phyloP scores from a whole-genome alignment of 2,797 vertebrate species.

The Gymnoscopelus braueri region DNA sequence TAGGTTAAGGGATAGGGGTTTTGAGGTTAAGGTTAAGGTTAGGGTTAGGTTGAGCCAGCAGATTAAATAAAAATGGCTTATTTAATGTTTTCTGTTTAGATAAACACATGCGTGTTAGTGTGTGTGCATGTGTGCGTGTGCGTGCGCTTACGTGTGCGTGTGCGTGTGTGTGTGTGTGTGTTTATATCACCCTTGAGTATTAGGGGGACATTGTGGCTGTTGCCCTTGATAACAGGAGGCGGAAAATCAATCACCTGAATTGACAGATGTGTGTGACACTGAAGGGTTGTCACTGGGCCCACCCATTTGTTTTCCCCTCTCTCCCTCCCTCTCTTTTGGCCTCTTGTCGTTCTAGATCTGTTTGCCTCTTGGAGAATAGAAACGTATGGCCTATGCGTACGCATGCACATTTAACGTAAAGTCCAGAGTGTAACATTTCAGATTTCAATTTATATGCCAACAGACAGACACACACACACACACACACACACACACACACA shows the following conservation, averaged over 20 bases:
- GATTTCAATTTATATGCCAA: too few species aligned
- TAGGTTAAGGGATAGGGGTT: too few species aligned
- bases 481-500: too few species aligned
- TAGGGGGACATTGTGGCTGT: slow-evolving; percentile 71
- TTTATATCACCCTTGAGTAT: slow-evolving; percentile 7
- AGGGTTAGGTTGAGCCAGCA: too few species aligned
- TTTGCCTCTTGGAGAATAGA: slow-evolving; percentile 43
- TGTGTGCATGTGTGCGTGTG: background rate
- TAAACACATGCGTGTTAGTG: background rate
- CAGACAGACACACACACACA: too few species aligned
- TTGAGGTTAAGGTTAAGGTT: too few species aligned
- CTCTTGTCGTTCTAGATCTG: slow-evolving; percentile 38
- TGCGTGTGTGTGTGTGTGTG: slow-evolving; percentile 15
- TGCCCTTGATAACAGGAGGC: slow-evolving; percentile 75
- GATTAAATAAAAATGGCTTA: too few species aligned
- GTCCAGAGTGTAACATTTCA: too few species aligned
- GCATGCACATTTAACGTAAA: too few species aligned
- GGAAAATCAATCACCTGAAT: slow-evolving; percentile 82
- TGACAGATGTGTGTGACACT: slow-evolving; percentile 70
- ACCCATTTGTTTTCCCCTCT: slow-evolving; percentile 12
- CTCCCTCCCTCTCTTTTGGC: slow-evolving; percentile 19
- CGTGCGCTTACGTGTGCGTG: background rate
- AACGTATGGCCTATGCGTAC: too few species aligned
- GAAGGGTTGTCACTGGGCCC: slow-evolving; percentile 52
- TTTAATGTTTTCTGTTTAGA: background rate